A percentile compares a stretch with the other conserved stretches of the same genome.
phyloP scores from a whole-genome alignment of 1,140 invertebrate species.

The Pseudomyrmex sp. region DNA sequence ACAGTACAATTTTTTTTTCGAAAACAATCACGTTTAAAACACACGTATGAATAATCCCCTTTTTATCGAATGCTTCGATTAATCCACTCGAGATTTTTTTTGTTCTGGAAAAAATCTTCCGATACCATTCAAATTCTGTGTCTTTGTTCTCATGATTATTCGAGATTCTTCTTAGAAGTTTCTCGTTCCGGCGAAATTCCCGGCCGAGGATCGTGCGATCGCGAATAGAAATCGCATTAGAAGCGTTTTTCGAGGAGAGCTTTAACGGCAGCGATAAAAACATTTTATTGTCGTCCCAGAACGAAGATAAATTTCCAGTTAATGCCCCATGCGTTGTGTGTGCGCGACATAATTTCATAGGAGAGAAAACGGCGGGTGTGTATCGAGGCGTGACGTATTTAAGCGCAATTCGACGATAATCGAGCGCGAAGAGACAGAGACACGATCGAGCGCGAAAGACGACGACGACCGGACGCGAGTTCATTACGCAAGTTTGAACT shows the following conservation, averaged over 20 bases:
- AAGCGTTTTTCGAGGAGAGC: conserved; percentile 24
- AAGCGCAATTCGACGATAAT: conserved; percentile 28
- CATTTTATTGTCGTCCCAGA: conserved; percentile 60
- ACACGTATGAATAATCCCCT: too few species aligned
- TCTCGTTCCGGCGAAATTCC: conserved; percentile 2
- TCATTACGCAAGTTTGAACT: background rate
- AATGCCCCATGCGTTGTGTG: background rate
- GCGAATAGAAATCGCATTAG: conserved; percentile 65
- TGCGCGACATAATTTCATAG: conserved; percentile 23
- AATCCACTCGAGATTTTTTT: too few species aligned
- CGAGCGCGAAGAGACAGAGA: background rate
- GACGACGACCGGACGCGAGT: conserved; percentile 17
- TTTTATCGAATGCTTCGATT: too few species aligned
- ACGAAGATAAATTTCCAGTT: conserved; percentile 62
- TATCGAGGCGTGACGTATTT: background rate
- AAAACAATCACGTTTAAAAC: too few species aligned
- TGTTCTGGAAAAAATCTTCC: too few species aligned
- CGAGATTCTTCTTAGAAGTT: conserved; percentile 11
- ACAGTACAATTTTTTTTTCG: too few species aligned
- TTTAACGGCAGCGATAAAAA: conserved; percentile 61
- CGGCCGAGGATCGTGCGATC: conserved; percentile 7
- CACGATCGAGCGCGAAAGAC: background rate
- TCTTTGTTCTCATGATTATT: background rate
- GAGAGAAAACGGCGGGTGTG: conserved; percentile 8
- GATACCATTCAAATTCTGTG: too few species aligned